Evolutionary conservation across 2,113 vertebrate genomes (phyloP).

Genomic region (Gadus chalcogrammus): DNA sequence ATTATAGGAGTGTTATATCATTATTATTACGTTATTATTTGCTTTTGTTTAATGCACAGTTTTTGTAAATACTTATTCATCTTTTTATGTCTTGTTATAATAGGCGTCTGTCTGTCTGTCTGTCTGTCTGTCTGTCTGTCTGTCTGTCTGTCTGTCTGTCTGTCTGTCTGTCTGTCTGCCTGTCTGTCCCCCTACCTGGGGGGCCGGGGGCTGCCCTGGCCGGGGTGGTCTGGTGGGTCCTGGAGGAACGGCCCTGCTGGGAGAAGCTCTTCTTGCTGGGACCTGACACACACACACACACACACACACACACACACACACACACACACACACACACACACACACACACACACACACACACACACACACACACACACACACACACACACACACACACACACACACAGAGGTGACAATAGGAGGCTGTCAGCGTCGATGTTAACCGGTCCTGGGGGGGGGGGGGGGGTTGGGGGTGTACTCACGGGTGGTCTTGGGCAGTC

Average conservation of each 20-base stretch:
- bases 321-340: too few species aligned
- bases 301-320: not conserved
- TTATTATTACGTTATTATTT: too few species aligned
- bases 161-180: too few species aligned
- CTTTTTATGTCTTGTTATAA: too few species aligned
- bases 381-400: constrained; percentile 19
- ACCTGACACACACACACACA: constrained; percentile 63
- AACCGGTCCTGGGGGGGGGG: not conserved
- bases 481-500: constrained; percentile 94
- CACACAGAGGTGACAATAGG: too few species aligned
- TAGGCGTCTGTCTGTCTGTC: too few species aligned
- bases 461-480: constrained; percentile 58
- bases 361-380: not conserved
- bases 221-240: constrained; percentile 74
- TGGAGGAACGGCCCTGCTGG: constrained; percentile 64
- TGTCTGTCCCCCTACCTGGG: constrained; percentile 75
- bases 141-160: not conserved
- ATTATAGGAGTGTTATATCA: too few species aligned
- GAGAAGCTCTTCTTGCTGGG: constrained; percentile 79
- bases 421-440: not conserved
- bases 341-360: not conserved
- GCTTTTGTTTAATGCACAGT: too few species aligned
- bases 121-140: too few species aligned
- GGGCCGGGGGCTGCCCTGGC: constrained; percentile 86
- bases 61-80: too few species aligned